A percentile compares a stretch with the other conserved stretches of the same genome.
phyloP scores from a whole-genome alignment of 2,888 invertebrate species.

The Unio delphinus region DNA sequence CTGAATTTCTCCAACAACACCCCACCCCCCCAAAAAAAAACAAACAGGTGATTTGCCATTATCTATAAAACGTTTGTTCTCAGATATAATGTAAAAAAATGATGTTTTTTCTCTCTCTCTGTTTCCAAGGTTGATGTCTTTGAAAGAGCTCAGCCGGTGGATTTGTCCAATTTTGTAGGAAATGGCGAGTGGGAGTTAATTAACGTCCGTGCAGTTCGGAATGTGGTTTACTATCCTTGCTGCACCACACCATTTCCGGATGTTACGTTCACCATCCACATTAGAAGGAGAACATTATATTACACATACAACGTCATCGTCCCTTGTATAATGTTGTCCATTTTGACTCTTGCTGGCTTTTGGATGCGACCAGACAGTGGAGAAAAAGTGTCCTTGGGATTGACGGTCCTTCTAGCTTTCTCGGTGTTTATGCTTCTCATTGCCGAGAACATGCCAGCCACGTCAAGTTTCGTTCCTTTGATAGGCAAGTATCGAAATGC shows the following conservation, averaged over 20 bases:
- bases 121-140: conserved; percentile 65
- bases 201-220: conserved; percentile 55
- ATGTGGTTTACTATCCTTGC: conserved; percentile 67
- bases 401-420: conserved; percentile 72
- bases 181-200: conserved; percentile 69
- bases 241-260: conserved; percentile 69
- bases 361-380: conserved; percentile 72
- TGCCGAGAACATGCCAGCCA: conserved; percentile 73
- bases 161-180: conserved; percentile 64
- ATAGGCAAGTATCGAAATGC: conserved; percentile 64
- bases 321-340: conserved; percentile 72
- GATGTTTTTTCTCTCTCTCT: neutral
- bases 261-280: conserved; percentile 74
- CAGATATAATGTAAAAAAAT: too few relatives aligned
- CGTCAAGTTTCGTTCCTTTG: conserved; percentile 72
- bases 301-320: conserved; percentile 70
- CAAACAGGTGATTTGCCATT: too few relatives aligned
- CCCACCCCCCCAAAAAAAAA: too few relatives aligned
- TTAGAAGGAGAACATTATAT: conserved; percentile 72
- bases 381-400: conserved; percentile 71
- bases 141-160: conserved; percentile 57
- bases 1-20: too few relatives aligned
- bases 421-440: conserved; percentile 72
- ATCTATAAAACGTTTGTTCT: too few relatives aligned
- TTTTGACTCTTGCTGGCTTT: conserved; percentile 71